These are phyloP conservation scores for Scaptodrosophila lebanonensis DNA, from an alignment of 1,140 invertebrate species.

Conservation along the genomic window DNA sequence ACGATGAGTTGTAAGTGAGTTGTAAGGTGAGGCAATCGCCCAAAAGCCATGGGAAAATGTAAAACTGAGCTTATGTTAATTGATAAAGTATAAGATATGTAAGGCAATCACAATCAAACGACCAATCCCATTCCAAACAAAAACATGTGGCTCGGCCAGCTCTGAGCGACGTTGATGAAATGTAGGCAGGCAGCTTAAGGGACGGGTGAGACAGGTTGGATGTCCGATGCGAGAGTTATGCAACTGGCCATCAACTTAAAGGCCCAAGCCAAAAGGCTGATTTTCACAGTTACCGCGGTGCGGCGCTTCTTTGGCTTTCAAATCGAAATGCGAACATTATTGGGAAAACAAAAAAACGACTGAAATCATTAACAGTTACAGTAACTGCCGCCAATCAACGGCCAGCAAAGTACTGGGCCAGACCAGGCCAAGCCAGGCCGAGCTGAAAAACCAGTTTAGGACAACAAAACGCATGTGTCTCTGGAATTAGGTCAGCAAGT, in stretches of 20 bases:
- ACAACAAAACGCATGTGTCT: slow-evolving; percentile 61
- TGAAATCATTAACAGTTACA: slow-evolving; percentile 70
- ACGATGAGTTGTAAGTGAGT: too few species aligned
- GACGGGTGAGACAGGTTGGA: slow-evolving; percentile 10
- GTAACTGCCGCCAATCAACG: slow-evolving; percentile 44
- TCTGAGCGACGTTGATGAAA: slow-evolving; percentile 59
- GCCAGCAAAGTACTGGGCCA: neutral
- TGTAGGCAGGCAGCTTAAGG: slow-evolving; percentile 43
- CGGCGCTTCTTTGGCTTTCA: slow-evolving; percentile 65
- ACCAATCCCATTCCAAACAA: neutral
- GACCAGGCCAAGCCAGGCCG: slow-evolving; percentile 9
- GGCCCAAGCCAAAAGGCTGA: slow-evolving; percentile 35
- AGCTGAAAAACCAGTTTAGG: slow-evolving; percentile 45
- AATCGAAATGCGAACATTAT: slow-evolving; percentile 70
- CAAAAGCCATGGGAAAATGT: too few species aligned
- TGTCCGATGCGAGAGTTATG: slow-evolving; percentile 30
- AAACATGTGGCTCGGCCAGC: neutral
- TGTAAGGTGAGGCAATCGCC: too few species aligned
- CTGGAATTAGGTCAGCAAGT: slow-evolving; percentile 71
- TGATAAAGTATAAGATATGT: slow-evolving; percentile 32
- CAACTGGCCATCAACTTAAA: slow-evolving; percentile 26
- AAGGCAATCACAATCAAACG: slow-evolving; percentile 2
- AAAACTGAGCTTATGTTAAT: slow-evolving; percentile 57
- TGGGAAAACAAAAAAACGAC: slow-evolving; percentile 54
- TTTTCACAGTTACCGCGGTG: slow-evolving; percentile 27